Percentiles rank a stretch among this genome's conserved stretches.
Evolutionary conservation across 2,113 vertebrate genomes (phyloP).

Genomic region (Otis tarda): DNA sequence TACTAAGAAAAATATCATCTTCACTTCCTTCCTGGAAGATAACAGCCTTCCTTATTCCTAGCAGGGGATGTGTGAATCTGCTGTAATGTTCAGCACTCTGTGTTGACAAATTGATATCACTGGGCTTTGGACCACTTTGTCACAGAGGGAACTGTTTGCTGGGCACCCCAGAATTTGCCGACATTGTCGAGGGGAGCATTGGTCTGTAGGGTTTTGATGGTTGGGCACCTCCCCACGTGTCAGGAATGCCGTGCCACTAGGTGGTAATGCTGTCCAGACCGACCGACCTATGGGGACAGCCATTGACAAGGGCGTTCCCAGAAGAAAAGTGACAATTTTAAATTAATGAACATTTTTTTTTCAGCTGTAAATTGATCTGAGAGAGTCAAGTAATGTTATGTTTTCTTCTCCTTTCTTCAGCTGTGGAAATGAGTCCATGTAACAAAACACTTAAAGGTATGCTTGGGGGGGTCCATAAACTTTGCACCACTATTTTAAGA

Average conservation of each 20-base stretch:
- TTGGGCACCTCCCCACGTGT: too few relatives aligned
- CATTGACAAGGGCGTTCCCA: too few relatives aligned
- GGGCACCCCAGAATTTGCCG: rapidly evolving
- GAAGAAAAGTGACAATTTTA: background rate
- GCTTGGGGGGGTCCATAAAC: background rate
- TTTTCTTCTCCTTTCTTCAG: background rate
- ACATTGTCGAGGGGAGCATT: background rate
- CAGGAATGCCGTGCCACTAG: background rate
- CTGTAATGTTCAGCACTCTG: background rate
- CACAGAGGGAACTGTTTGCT: background rate
- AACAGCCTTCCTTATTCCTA: background rate
- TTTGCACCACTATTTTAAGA: background rate
- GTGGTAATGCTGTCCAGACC: background rate
- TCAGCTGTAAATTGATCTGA: background rate
- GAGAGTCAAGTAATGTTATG: background rate
- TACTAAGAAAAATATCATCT: background rate
- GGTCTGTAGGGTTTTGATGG: background rate
- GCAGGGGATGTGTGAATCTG: background rate
- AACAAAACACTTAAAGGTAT: background rate
- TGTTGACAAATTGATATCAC: background rate
- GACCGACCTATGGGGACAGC: background rate
- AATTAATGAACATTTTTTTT: background rate
- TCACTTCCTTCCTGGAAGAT: background rate
- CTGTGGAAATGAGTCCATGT: background rate
- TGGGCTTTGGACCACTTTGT: background rate